A percentile compares a stretch with the other conserved stretches of the same genome.
Conservation (phyloP, 2,113 vertebrate genomes). For the Probosciger aterrimus region DNA sequence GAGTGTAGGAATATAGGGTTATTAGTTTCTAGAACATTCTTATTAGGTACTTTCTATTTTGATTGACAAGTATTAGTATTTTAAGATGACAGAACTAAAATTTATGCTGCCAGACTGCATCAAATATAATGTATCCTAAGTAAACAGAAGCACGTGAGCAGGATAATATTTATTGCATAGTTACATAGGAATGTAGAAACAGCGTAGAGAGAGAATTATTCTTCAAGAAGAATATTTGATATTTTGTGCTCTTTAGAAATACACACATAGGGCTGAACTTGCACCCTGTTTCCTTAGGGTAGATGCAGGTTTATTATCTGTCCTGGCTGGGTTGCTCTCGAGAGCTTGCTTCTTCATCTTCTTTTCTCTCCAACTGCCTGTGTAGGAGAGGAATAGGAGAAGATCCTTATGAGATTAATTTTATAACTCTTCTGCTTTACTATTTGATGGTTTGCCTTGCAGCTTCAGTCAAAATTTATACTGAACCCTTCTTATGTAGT, state of each 20-base stretch:
- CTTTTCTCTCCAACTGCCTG: not conserved
- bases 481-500: not conserved
- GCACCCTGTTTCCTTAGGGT: not conserved
- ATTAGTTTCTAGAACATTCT: conserved; percentile 79
- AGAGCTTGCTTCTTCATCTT: not conserved
- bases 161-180: conserved; percentile 72
- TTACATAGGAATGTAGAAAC: conserved; percentile 58
- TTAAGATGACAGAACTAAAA: conserved; percentile 78
- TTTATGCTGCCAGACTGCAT: conserved; percentile 79
- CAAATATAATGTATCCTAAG: conserved; percentile 79
- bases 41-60: conserved; percentile 72
- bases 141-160: conserved; percentile 76
- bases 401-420: not conserved
- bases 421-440: not conserved
- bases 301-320: not conserved
- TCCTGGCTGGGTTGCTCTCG: not conserved
- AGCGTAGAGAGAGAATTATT: not conserved
- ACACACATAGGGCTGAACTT: not conserved
- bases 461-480: not conserved
- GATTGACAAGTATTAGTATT: conserved; percentile 89
- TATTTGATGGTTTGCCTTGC: not conserved
- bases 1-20: conserved; percentile 75
- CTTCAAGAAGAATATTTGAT: conserved; percentile 22
- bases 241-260: not conserved
- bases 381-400: not conserved